These are phyloP conservation scores for Drosophila biarmipes DNA, from an alignment of 1,140 invertebrate species.

Conservation along the genomic window DNA sequence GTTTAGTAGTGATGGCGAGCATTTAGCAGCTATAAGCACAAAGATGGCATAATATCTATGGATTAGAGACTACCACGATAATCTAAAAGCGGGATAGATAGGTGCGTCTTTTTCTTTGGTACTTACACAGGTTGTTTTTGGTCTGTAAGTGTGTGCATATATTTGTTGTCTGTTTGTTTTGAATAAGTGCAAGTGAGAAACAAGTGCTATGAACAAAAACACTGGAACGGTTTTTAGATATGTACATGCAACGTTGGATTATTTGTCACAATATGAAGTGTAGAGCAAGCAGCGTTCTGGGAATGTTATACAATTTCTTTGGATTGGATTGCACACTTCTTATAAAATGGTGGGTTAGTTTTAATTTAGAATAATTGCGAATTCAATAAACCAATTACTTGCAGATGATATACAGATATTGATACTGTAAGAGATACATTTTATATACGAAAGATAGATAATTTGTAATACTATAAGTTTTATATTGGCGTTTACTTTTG, in stretches of 20 bases:
- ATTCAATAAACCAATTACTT: constrained; percentile 74
- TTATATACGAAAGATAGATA: constrained; percentile 46
- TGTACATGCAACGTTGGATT: constrained; percentile 34
- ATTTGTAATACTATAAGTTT: constrained; percentile 45
- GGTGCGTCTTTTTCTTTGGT: constrained; percentile 22
- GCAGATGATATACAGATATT: constrained; percentile 57
- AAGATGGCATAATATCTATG: constrained; percentile 64
- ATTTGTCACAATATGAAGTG: constrained; percentile 5
- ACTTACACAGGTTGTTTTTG: constrained; percentile 49
- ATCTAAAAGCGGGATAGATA: constrained; percentile 17
- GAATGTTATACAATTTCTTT: constrained; percentile 74
- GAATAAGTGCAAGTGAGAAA: constrained; percentile 10
- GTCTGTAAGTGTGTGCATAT: neutral
- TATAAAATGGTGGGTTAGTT: constrained; percentile 17
- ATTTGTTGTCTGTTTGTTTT: constrained; percentile 49
- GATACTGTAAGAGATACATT: constrained; percentile 70
- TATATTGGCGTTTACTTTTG: constrained; percentile 76
- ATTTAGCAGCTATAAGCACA: constrained; percentile 89
- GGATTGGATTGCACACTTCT: constrained; percentile 39
- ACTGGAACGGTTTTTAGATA: constrained; percentile 2
- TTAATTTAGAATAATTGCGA: constrained; percentile 58
- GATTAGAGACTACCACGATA: constrained; percentile 54
- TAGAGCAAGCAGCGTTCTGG: constrained; percentile 66
- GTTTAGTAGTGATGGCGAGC: constrained; percentile 92
- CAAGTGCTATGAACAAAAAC: constrained; percentile 10